Evolutionary conservation across 2,113 vertebrate species (phyloP).

Genomic region (Anas platyrhynchos): DNA sequence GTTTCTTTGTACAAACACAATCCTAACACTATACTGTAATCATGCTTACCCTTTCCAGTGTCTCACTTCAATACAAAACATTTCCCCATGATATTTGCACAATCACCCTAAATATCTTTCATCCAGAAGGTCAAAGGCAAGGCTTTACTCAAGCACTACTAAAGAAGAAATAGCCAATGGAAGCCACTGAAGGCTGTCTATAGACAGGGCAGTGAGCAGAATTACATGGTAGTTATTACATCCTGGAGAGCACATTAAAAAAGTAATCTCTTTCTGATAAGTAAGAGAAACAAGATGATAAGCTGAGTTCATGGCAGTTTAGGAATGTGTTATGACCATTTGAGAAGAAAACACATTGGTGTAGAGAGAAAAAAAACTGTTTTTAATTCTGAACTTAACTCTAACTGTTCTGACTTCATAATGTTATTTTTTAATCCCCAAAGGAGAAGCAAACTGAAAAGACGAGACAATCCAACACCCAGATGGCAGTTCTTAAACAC

Average conservation of each 20-base stretch:
- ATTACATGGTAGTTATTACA: background rate
- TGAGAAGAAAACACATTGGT: background rate
- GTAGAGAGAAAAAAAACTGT: background rate
- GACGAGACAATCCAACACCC: background rate
- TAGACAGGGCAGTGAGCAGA: background rate
- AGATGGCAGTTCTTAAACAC: background rate
- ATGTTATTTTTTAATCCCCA: background rate
- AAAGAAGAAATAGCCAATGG: background rate
- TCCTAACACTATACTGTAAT: background rate
- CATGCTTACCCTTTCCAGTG: background rate
- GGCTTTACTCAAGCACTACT: background rate
- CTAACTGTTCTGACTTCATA: background rate
- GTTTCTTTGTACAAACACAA: background rate
- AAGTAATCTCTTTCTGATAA: background rate
- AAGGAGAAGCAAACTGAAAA: background rate
- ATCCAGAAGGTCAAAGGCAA: slow-evolving; percentile 67
- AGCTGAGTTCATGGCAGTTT: background rate
- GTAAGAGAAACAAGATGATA: background rate
- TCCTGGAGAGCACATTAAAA: background rate
- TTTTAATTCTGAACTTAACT: background rate
- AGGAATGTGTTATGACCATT: background rate
- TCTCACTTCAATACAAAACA: background rate
- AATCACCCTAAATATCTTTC: background rate
- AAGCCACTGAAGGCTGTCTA: background rate
- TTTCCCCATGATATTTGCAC: background rate